Conservation (phyloP, 2,113 vertebrate genomes). For the Phycodurus eques region DNA sequence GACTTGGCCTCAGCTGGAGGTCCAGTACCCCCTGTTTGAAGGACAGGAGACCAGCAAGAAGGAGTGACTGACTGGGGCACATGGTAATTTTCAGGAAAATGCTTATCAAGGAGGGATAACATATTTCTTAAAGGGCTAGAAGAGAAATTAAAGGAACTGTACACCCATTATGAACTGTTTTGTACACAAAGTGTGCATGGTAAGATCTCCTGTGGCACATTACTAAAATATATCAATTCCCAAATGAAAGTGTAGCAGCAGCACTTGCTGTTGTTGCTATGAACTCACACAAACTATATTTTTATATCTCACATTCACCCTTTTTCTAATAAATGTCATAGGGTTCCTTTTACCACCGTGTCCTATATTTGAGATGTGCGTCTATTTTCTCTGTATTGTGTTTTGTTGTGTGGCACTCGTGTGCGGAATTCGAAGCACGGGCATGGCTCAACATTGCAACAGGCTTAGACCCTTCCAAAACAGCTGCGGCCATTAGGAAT, state of each 20-base stretch:
- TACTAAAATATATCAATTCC: background rate
- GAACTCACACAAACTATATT: background rate
- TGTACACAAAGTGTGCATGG: background rate
- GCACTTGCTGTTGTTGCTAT: background rate
- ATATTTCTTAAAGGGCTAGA: background rate
- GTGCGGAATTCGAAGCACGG: conserved; percentile 21
- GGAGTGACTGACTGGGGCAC: conserved; percentile 51
- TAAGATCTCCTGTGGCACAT: background rate
- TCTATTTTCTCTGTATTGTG: conserved; percentile 4
- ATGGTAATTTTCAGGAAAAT: background rate
- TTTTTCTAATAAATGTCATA: conserved; percentile 21
- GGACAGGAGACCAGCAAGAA: conserved; percentile 93
- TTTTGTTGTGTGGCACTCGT: conserved; percentile 7
- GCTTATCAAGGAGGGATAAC: background rate
- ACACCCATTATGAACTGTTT: background rate
- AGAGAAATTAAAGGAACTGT: background rate
- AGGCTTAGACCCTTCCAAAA: conserved; percentile 39
- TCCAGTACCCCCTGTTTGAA: conserved; percentile 87
- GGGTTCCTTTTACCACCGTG: background rate
- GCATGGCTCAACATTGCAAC: conserved; percentile 27
- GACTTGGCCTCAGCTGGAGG: conserved; percentile 84
- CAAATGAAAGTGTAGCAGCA: background rate
- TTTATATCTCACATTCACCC: background rate
- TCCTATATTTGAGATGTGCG: background rate
- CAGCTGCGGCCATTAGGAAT: conserved; percentile 39